Percentiles rank a stretch among this genome's conserved stretches.
These are phyloP conservation scores for Habropoda laboriosa DNA, from an alignment of 1,140 invertebrate genomes.

Conservation along the genomic window DNA sequence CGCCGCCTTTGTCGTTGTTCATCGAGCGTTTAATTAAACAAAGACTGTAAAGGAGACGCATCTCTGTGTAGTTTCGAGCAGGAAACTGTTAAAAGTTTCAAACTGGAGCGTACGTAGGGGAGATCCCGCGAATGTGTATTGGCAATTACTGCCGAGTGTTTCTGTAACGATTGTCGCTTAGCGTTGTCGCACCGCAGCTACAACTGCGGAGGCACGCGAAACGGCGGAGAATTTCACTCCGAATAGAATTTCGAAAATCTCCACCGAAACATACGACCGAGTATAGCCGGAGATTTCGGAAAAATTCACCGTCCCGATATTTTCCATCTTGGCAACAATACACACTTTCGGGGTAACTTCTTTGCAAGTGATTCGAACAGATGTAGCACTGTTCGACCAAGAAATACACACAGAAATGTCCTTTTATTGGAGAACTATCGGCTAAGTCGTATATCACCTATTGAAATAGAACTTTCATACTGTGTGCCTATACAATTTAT, in stretches of 20 bases:
- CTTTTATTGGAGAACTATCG: constrained; percentile 1
- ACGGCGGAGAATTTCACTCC: no score
- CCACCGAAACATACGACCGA: no score
- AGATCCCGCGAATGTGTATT: neutral
- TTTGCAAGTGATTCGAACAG: neutral
- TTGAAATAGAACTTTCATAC: neutral
- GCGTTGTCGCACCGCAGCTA: neutral
- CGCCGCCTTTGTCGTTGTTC: neutral
- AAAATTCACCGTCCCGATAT: no score
- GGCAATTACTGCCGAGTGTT: neutral
- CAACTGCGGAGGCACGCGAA: no score
- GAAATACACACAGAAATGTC: neutral
- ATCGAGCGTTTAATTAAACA: constrained; percentile 17
- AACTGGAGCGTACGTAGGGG: neutral
- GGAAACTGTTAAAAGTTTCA: constrained; percentile 1
- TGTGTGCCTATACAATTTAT: neutral
- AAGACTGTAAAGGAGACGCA: neutral
- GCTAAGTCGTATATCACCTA: neutral
- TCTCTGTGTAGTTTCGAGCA: neutral
- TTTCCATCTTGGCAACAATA: neutral
- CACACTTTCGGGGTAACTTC: no score
- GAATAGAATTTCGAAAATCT: no score
- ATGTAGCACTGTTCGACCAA: neutral
- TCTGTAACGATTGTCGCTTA: neutral
- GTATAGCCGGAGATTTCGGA: no score